Percentiles rank a stretch among this genome's conserved stretches.
phyloP scores from a whole-genome alignment of 2,113 vertebrate genomes.

The Atherinomorus stipes region DNA sequence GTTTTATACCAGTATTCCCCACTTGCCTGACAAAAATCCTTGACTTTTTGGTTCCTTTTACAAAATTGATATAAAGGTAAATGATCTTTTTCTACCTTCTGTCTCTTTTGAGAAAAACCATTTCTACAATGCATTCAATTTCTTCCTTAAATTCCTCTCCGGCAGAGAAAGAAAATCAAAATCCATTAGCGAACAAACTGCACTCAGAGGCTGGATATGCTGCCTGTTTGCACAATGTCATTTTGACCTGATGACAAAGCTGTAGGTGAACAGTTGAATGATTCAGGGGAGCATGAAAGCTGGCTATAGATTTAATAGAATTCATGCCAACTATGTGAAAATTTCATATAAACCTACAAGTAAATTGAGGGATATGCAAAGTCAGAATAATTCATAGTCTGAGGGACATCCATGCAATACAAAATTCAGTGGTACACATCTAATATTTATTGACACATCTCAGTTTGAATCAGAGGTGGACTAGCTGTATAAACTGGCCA shows the following conservation, averaged over 20 bases:
- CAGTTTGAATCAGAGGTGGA: constrained; percentile 2
- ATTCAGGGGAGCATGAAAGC: neutral
- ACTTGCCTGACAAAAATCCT: constrained; percentile 5
- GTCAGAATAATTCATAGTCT: neutral
- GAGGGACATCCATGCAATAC: neutral
- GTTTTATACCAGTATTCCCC: constrained; percentile 8
- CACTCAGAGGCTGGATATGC: neutral
- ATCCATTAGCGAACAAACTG: constrained; percentile 30
- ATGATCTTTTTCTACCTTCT: constrained; percentile 13
- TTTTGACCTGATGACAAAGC: constrained; percentile 4
- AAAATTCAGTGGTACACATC: constrained; percentile 7
- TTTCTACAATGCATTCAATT: constrained; percentile 40
- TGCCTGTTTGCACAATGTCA: neutral
- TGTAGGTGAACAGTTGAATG: neutral
- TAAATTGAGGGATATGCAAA: neutral
- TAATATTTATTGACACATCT: constrained; percentile 11
- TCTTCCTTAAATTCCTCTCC: constrained; percentile 35
- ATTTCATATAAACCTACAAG: neutral
- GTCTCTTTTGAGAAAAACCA: constrained; percentile 7
- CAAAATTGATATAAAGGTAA: constrained; percentile 8
- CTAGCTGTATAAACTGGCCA: no score
- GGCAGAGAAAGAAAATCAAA: constrained; percentile 45
- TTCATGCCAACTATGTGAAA: neutral
- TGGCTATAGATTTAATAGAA: neutral
- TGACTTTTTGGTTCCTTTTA: neutral